Evolutionary conservation across 1,140 invertebrate species (phyloP), one percentile per base, ranked within the genome.

Genomic region (Aricia agestis): DNA sequence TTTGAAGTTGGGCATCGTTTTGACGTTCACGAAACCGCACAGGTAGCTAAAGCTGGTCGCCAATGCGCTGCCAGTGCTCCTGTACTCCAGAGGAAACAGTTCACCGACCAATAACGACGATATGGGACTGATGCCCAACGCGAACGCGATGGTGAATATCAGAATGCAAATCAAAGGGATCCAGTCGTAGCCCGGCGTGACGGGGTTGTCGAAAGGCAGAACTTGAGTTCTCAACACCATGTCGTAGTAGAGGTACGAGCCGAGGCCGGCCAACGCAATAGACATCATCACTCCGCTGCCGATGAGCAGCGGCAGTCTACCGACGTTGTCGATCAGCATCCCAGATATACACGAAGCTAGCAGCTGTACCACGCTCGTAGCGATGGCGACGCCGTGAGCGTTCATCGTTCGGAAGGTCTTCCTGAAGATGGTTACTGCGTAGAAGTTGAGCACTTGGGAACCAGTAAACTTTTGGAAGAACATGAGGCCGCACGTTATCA

Each of bases 121-220:
- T 84, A 98, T 97, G 58, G 97, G 97, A 84, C 96, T 97, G 82
- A 97, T 97, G 36, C 97, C 97, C 72, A 98, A 91, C 1, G 96
- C 96, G 87, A 98, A 97, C 18, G 96, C 96, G 5, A 96, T 94
- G 1, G 96, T 96, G 83, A 97, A 96, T 59, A 96, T 94, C 65
- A 97, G 89, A 10, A 96, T 96, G 87, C 96, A 97, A n/a, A 96
- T 92, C 52, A 97, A 82, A 10, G 96, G 96, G 74, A 97, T 96
- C 96, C 96, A 97, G 82, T 97, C 95, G 77, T 95, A 92, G 11
- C 93, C 92, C n/a, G 83, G 79, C 68, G 85, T 80, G 9, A 93
- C 92, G n/a, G 83, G 79, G 68, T 85, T 80, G 10, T 76, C 70
- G 15, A 75, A 84, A 36, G 77, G 85, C 72, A 84, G 57, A 72